Percentiles rank a stretch among this genome's conserved stretches.
phyloP scores from a whole-genome alignment of 1,140 invertebrate species.

The Octopus bimaculoides region DNA sequence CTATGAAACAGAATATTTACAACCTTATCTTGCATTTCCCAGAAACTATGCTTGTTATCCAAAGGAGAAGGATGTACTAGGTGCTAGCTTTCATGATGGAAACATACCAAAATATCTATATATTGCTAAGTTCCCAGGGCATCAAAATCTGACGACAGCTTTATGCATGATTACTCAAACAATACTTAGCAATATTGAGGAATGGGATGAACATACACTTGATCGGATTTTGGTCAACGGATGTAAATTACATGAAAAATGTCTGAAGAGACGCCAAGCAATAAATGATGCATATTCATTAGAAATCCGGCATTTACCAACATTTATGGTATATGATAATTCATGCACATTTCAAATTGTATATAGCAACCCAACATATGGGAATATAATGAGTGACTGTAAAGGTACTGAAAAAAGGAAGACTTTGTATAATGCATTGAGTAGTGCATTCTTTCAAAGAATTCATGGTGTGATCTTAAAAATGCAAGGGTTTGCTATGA shows the following conservation, averaged over 20 bases:
- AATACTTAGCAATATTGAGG: background rate
- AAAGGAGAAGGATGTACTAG: background rate
- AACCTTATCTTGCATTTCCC: background rate
- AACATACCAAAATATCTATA: background rate
- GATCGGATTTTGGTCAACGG: background rate
- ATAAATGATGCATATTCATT: background rate
- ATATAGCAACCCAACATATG: background rate
- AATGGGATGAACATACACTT: background rate
- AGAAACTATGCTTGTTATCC: background rate
- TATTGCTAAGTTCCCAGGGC: background rate
- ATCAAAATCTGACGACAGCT: background rate
- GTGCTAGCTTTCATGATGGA: background rate
- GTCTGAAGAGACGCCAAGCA: background rate
- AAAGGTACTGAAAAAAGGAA: background rate
- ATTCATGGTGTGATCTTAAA: background rate
- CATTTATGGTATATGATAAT: background rate
- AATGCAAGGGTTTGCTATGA: background rate
- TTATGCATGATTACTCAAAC: background rate
- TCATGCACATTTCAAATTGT: background rate
- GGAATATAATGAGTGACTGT: background rate
- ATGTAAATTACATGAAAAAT: background rate
- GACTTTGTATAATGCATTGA: background rate
- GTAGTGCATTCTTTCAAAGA: background rate
- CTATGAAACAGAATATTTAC: background rate
- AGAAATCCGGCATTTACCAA: background rate